These are phyloP conservation scores for Digitonthophagus gazella DNA, from an alignment of 2,888 invertebrate genomes.

Conservation along the genomic window DNA sequence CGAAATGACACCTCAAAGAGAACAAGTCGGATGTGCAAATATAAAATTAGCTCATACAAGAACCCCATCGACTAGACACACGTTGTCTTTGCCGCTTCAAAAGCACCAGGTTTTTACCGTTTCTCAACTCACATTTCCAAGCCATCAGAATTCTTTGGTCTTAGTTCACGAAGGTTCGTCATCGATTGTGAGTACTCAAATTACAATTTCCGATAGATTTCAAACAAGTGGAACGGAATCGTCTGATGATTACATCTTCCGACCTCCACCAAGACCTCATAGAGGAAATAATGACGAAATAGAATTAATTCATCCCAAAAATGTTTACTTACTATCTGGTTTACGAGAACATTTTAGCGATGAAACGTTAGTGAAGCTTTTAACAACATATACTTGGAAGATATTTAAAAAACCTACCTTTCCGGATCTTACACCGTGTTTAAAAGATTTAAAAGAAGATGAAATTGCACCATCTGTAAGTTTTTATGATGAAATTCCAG, in stretches of 20 bases:
- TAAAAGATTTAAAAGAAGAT: constrained; percentile 3
- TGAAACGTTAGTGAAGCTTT: constrained; percentile 16
- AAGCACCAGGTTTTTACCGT: background rate
- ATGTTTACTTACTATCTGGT: constrained; percentile 18
- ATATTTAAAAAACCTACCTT: background rate
- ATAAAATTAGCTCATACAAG: background rate
- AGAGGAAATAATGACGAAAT: background rate
- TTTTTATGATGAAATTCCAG: background rate
- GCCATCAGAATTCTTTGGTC: background rate
- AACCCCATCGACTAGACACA: background rate
- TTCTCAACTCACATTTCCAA: background rate
- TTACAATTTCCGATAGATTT: background rate
- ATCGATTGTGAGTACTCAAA: background rate
- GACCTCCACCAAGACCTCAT: background rate
- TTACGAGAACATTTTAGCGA: constrained; percentile 22
- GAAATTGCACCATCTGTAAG: background rate
- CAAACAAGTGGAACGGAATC: background rate
- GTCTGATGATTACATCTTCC: background rate
- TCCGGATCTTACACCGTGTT: constrained; percentile 1
- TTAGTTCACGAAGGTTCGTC: background rate
- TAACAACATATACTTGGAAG: constrained; percentile 12
- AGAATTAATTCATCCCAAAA: background rate
- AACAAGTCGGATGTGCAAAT: background rate
- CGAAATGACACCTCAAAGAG: background rate
- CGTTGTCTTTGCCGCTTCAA: background rate